These are phyloP conservation scores for Corvus hawaiiensis DNA, from an alignment of 2,113 vertebrate genomes.

Conservation along the genomic window DNA sequence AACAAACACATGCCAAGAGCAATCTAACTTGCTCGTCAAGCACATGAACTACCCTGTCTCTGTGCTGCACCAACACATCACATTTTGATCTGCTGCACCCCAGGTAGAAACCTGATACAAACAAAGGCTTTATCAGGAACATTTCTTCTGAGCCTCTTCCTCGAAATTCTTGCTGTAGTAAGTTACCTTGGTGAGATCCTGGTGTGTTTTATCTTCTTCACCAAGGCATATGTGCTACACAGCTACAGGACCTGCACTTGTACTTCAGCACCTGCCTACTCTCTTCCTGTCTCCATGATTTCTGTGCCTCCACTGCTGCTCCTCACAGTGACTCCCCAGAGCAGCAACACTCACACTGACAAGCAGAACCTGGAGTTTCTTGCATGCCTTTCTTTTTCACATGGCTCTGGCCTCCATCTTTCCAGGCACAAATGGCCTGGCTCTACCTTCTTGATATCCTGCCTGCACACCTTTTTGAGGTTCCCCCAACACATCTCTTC, in stretches of 20 bases:
- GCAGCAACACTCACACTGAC: background rate
- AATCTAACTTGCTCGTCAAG: background rate
- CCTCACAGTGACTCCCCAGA: background rate
- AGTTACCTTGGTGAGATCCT: background rate
- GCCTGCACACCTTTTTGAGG: background rate
- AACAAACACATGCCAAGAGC: background rate
- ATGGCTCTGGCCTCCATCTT: background rate
- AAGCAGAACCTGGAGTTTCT: background rate
- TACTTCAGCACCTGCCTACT: background rate
- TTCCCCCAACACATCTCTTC: background rate
- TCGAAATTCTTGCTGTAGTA: too few relatives aligned
- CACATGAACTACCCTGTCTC: background rate
- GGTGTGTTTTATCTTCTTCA: background rate
- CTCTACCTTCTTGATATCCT: background rate
- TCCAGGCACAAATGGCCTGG: background rate
- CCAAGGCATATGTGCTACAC: rapidly evolving
- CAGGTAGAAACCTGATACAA: background rate
- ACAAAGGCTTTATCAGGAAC: background rate
- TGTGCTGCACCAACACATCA: background rate
- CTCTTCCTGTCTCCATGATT: background rate
- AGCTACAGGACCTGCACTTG: background rate
- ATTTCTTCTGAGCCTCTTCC: background rate
- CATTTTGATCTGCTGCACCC: background rate
- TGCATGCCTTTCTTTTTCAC: background rate
- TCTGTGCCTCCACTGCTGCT: background rate